phyloP scores from a whole-genome alignment of 2,113 vertebrate genomes.

The Antechinus stuartii region DNA sequence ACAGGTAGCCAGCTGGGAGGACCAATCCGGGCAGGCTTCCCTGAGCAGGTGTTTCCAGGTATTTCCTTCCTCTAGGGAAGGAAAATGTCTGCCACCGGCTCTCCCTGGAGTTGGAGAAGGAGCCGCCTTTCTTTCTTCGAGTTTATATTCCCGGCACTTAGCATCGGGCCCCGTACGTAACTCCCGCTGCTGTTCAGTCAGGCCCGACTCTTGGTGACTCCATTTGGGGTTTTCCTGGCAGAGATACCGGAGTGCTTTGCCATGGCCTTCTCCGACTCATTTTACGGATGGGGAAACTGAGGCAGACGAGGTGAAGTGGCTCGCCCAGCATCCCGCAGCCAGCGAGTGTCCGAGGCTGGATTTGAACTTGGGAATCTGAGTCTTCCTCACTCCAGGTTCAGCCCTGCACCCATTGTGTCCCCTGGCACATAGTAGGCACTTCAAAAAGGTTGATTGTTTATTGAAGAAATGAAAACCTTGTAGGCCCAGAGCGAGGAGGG shows the following conservation, averaged over 20 bases:
- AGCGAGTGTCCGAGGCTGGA: neutral
- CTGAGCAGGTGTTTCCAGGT: neutral
- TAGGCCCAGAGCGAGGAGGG: neutral
- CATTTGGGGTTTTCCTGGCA: neutral
- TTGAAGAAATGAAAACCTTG: neutral
- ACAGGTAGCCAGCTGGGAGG: neutral
- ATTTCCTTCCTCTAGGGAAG: neutral
- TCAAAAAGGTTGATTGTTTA: neutral
- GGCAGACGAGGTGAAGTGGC: neutral
- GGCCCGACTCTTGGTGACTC: too few species aligned
- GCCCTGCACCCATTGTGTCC: neutral
- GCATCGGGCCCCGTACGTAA: too few species aligned
- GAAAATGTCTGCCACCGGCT: neutral
- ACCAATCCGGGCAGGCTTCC: neutral
- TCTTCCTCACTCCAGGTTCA: neutral
- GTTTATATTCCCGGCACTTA: neutral
- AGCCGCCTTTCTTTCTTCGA: neutral
- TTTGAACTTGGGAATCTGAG: neutral
- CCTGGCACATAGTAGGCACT: neutral
- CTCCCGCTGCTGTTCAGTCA: too few species aligned
- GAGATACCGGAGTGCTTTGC: neutral
- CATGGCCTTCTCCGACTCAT: neutral
- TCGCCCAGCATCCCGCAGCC: neutral
- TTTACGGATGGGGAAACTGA: neutral
- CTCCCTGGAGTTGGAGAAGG: neutral